Percentiles rank a stretch among this genome's conserved stretches.
Conservation (phyloP, 1,140 invertebrate genomes). For the Drosophila pruinosa region DNA sequence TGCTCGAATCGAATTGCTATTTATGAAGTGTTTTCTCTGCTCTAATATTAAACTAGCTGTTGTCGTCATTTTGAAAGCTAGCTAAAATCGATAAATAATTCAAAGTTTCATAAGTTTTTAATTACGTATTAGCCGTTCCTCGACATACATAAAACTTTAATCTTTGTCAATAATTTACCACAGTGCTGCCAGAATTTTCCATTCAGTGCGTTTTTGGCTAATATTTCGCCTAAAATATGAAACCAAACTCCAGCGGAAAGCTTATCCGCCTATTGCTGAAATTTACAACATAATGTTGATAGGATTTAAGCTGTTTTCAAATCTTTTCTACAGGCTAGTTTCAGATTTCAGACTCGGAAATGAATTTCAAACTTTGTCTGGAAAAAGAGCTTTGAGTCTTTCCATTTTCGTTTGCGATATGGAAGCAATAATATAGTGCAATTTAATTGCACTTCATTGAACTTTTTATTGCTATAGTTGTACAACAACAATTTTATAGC, state of each 20-base stretch:
- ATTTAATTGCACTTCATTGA: constrained; percentile 37
- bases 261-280: too few relatives aligned
- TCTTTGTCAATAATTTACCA: too few relatives aligned
- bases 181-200: too few relatives aligned
- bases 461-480: constrained; percentile 30
- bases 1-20: not conserved
- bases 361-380: not conserved
- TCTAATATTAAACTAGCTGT: too few relatives aligned
- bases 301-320: not conserved
- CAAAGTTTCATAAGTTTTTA: too few relatives aligned
- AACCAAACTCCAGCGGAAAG: not conserved
- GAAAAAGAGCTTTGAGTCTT: not conserved
- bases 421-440: constrained; percentile 11
- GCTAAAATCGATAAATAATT: too few relatives aligned
- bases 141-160: too few relatives aligned
- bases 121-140: too few relatives aligned
- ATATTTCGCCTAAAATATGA: not conserved
- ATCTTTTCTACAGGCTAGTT: not conserved
- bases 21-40: not conserved
- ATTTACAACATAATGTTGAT: not conserved
- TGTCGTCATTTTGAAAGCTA: too few relatives aligned
- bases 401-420: not conserved
- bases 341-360: not conserved
- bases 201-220: too few relatives aligned
- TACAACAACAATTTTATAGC: constrained; percentile 34